Evolutionary conservation across 2,797 vertebrate genomes (phyloP).

Genomic region (Fratercula arctica): DNA sequence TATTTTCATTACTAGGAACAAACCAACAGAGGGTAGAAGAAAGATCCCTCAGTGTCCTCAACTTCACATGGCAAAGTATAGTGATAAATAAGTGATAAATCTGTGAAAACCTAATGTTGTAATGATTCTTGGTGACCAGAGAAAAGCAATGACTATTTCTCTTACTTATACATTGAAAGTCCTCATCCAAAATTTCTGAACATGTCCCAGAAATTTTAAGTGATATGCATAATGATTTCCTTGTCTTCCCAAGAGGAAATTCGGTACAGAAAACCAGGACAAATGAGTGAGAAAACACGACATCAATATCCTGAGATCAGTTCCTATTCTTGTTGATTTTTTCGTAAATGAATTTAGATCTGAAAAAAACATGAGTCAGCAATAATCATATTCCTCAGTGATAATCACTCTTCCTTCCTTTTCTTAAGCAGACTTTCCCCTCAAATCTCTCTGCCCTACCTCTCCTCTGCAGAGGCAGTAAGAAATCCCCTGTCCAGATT

Average conservation of each 20-base stretch:
- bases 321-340: neutral
- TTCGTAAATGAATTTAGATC: neutral
- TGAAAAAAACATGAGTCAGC: neutral
- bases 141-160: neutral
- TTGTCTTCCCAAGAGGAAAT: neutral
- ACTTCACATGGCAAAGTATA: neutral
- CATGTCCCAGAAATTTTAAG: neutral
- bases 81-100: neutral
- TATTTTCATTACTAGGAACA: too few species aligned
- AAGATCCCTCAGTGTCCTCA: neutral
- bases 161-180: neutral
- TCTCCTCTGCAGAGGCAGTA: neutral
- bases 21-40: neutral
- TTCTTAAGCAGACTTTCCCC: neutral
- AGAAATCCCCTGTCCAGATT: neutral
- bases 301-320: neutral
- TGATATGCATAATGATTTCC: neutral
- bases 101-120: neutral
- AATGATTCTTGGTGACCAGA: neutral
- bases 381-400: neutral
- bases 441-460: too few species aligned
- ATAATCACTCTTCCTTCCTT: neutral
- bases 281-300: neutral
- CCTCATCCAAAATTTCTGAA: neutral
- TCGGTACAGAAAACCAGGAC: neutral